A percentile compares a stretch with the other conserved stretches of the same genome.
phyloP scores from a whole-genome alignment of 2,888 invertebrate genomes.

The Carcina quercana region DNA sequence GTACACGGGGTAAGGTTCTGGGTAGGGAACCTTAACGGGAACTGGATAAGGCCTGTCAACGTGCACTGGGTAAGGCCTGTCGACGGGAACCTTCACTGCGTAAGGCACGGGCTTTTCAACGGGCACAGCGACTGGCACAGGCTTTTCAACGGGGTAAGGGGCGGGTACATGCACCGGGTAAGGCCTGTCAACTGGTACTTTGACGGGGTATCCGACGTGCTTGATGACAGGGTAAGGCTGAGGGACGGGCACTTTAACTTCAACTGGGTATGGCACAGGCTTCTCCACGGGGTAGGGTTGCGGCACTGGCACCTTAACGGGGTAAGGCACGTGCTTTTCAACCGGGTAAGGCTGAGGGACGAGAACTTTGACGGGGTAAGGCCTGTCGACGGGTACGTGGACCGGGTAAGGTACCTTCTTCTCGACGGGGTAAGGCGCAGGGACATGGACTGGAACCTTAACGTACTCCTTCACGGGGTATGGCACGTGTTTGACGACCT shows the following conservation, averaged over 20 bases:
- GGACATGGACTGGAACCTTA: conserved; percentile 85
- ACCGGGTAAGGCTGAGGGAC: conserved; percentile 89
- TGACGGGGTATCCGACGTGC: conserved; percentile 78
- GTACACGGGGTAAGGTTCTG: conserved; percentile 77
- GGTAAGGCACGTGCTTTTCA: conserved; percentile 82
- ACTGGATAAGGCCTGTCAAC: conserved; percentile 68
- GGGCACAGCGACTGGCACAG: conserved; percentile 75
- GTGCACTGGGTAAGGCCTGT: conserved; percentile 75
- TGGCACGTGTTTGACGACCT: conserved; percentile 80
- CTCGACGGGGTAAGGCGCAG: conserved; percentile 85
- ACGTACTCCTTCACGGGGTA: conserved; percentile 85
- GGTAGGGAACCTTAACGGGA: conserved; percentile 74
- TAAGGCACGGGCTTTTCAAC: conserved; percentile 78
- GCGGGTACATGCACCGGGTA: conserved; percentile 80
- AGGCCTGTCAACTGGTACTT: conserved; percentile 80
- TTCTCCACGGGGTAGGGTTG: conserved; percentile 86
- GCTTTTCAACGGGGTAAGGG: conserved; percentile 76
- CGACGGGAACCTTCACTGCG: conserved; percentile 77
- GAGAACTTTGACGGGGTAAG: conserved; percentile 84
- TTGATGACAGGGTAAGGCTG: conserved; percentile 83
- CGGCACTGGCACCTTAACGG: conserved; percentile 84
- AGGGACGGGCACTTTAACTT: conserved; percentile 83
- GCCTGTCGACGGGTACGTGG: conserved; percentile 83
- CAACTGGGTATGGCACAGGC: conserved; percentile 81
- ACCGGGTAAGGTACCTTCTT: conserved; percentile 83